These are phyloP conservation scores for Hucho hucho DNA, from an alignment of 2,113 vertebrate genomes.

Conservation along the genomic window DNA sequence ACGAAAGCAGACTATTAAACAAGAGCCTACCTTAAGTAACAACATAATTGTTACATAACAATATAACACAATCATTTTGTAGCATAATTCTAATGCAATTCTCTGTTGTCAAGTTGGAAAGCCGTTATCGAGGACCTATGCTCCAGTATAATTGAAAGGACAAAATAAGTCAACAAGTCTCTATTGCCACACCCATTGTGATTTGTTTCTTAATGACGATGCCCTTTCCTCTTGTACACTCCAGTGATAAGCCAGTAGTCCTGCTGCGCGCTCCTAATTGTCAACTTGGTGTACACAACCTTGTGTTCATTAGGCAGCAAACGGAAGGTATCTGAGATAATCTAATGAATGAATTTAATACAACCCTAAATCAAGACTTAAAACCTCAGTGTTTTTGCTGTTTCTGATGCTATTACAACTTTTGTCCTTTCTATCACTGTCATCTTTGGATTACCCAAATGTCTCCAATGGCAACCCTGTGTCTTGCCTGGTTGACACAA, in stretches of 20 bases:
- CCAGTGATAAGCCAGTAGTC: not conserved
- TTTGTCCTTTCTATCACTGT: not conserved
- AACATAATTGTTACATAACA: too few relatives aligned
- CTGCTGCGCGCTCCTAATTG: not conserved
- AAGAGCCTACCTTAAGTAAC: too few relatives aligned
- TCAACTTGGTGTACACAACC: not conserved
- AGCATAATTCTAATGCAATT: too few relatives aligned
- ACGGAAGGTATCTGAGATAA: not conserved
- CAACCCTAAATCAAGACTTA: not conserved
- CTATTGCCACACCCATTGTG: not conserved
- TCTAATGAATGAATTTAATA: not conserved
- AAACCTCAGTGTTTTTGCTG: not conserved
- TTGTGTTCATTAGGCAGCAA: too few relatives aligned
- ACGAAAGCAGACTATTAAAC: too few relatives aligned
- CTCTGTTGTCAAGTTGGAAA: too few relatives aligned
- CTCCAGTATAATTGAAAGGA: too few relatives aligned
- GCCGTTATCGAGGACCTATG: too few relatives aligned
- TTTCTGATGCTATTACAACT: not conserved
- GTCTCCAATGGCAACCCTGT: not conserved
- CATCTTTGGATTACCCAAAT: not conserved
- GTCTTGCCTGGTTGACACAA: conserved; percentile 35
- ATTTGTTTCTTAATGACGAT: not conserved
- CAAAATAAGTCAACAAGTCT: too few relatives aligned
- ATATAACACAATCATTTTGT: too few relatives aligned
- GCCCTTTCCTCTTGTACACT: not conserved